Evolutionary conservation across 2,888 invertebrate genomes (phyloP), one percentile per base, ranked within the genome.

Genomic region (Cremastinae sp.): DNA sequence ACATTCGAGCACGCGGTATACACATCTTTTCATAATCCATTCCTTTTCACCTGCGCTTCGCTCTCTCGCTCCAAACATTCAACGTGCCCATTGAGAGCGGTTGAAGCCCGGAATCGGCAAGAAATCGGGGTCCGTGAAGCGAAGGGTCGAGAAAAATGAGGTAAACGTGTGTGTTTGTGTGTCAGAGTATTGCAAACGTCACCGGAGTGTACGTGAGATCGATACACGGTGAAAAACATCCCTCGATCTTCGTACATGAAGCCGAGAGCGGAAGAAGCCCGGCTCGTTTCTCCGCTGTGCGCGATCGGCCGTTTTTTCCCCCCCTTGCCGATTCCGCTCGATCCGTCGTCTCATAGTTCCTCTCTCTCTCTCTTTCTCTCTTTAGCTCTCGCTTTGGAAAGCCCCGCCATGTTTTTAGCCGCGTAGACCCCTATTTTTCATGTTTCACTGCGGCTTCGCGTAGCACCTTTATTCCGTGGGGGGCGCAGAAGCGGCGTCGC

Each of bases 391-490:
- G 78, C 79, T 73, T 75, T 78, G 58, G 70, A 56, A 80, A 79
- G 78, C 83, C 87, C 80, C 83, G 43, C 66, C 87, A 85, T 89
- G 88, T 89, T 89, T 89, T 89, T 89, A 86, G 87, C 86, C 86
- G 82, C 89, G 88, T 89, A 88, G 86, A 87, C 89, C 88, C 88
- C 88, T 89, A 89, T 89, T 89, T 89, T 89, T 89, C 89, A 89
- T 89, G 89, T 89, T 89, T 89, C 89, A 88, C 87, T 89, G 89
- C 88, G 89, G 89, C 89, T 89, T 89, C 89, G 88, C 85, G 85
- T 87, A 88, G 89, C 89, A 89, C 89, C 89, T 89, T 89, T 87
- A 85, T 88, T 87, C 84, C 85, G 84, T 81, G 43, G 59, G 70
- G 73, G 16, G 28, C 10, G 12, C 22, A 47, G 45, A 10, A 22